Evolutionary conservation across 2,113 vertebrate species (phyloP).

Genomic region (Hemiscyllium ocellatum): DNA sequence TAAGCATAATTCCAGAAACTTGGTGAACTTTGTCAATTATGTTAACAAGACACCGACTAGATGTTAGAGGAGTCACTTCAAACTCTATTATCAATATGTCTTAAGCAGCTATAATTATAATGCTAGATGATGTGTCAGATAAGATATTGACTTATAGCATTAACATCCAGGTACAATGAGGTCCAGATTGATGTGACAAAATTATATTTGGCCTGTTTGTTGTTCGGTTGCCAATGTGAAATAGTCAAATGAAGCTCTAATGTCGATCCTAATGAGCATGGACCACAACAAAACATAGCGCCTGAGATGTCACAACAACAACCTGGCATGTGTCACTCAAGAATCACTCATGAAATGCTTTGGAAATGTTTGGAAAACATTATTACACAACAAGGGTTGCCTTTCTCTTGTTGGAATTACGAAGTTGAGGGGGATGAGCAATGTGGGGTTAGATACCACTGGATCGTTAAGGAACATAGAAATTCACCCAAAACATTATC

Average conservation of each 20-base stretch:
- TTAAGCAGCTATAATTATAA: not conserved
- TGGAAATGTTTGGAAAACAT: not conserved
- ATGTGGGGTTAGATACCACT: not conserved
- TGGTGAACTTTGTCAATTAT: not conserved
- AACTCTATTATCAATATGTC: not conserved
- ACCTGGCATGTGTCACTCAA: not conserved
- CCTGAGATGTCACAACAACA: not conserved
- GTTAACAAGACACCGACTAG: not conserved
- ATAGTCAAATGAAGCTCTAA: not conserved
- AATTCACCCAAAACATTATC: not conserved
- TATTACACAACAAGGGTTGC: not conserved
- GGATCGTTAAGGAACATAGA: not conserved
- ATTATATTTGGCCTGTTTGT: not conserved
- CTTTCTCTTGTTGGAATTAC: not conserved
- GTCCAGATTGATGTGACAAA: not conserved
- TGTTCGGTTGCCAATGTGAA: not conserved
- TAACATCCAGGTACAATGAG: not conserved
- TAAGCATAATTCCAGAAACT: not conserved
- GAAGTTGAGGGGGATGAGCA: not conserved
- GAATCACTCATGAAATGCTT: not conserved
- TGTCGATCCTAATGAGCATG: not conserved
- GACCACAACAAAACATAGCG: not conserved
- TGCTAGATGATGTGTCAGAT: not conserved
- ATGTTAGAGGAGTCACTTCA: not conserved
- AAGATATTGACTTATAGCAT: not conserved